These are phyloP conservation scores for Drosophila obscura DNA, from an alignment of 1,140 invertebrate genomes.

Conservation along the genomic window DNA sequence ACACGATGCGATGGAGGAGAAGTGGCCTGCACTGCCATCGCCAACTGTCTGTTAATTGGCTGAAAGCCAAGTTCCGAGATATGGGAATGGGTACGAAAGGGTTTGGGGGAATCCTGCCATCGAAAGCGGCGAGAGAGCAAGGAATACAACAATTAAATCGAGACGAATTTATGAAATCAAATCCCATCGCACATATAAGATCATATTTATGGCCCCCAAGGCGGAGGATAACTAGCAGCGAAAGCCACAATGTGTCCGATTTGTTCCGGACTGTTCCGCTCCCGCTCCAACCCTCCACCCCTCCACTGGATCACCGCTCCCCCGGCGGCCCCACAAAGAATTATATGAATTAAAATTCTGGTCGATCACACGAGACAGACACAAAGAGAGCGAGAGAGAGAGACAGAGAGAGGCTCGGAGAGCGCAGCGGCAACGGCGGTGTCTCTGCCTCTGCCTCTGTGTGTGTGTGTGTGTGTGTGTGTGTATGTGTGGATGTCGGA, in stretches of 20 bases:
- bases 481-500: too few species aligned
- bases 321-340: conserved; percentile 42
- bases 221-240: conserved; percentile 11
- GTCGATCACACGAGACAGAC: conserved; percentile 10
- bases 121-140: conserved; percentile 7
- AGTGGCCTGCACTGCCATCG: conserved; percentile 36
- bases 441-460: too few species aligned
- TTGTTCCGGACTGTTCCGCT: conserved; percentile 55
- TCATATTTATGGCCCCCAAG: conserved; percentile 10
- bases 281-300: not conserved
- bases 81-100: conserved; percentile 6
- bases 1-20: conserved; percentile 40
- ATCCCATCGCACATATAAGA: conserved; percentile 10
- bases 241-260: conserved; percentile 26
- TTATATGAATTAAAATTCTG: conserved; percentile 48
- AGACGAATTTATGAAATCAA: conserved; percentile 33
- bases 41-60: conserved; percentile 54
- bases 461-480: too few species aligned
- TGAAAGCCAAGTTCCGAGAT: conserved; percentile 16
- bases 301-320: too few species aligned
- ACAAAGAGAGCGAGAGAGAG: conserved; percentile 16
- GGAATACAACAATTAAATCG: conserved; percentile 25
- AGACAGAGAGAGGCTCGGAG: conserved; percentile 8
- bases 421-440: conserved; percentile 3
- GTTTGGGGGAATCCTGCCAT: conserved; percentile 9